These are phyloP conservation scores for Penaeus monodon DNA, from an alignment of 2,888 invertebrate genomes.

Conservation along the genomic window DNA sequence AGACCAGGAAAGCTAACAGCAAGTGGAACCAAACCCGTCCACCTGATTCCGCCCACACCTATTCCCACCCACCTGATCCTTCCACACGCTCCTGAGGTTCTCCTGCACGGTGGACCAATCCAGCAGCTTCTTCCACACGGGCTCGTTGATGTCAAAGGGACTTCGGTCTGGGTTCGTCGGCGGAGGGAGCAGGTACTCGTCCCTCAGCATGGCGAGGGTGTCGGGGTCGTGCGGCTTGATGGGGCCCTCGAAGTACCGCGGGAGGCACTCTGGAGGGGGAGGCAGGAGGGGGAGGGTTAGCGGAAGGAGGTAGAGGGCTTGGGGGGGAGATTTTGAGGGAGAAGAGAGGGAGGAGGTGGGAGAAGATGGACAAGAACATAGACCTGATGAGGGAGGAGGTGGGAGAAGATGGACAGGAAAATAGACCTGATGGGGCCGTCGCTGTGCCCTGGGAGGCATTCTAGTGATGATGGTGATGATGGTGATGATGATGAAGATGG, in stretches of 20 bases:
- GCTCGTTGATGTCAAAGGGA: slow-evolving; percentile 44
- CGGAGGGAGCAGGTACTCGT: slow-evolving; percentile 40
- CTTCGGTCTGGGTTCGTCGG: slow-evolving; percentile 32
- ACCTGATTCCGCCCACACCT: too few relatives aligned
- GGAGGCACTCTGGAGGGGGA: slow-evolving; percentile 32
- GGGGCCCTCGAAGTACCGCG: slow-evolving; percentile 32
- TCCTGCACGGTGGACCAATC: slow-evolving; percentile 58
- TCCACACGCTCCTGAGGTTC: slow-evolving; percentile 44
- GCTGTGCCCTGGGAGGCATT: too few relatives aligned
- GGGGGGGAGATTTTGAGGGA: not conserved
- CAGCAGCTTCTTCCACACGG: slow-evolving; percentile 54
- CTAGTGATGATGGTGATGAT: not conserved
- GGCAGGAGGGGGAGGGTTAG: not conserved
- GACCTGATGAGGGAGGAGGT: not conserved
- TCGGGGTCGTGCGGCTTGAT: slow-evolving; percentile 6
- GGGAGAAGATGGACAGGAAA: not conserved
- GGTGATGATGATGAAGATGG: not conserved
- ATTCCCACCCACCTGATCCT: slow-evolving; percentile 37
- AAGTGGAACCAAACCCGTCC: too few relatives aligned
- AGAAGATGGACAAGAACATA: not conserved
- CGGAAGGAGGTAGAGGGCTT: not conserved
- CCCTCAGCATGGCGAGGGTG: slow-evolving; percentile 19
- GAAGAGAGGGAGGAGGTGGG: not conserved
- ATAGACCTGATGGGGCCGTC: too few relatives aligned
- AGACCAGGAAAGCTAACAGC: too few relatives aligned